Percentiles rank a stretch among this genome's conserved stretches.
phyloP scores from a whole-genome alignment of 2,797 vertebrate genomes.

The Bovichtus variegatus region DNA sequence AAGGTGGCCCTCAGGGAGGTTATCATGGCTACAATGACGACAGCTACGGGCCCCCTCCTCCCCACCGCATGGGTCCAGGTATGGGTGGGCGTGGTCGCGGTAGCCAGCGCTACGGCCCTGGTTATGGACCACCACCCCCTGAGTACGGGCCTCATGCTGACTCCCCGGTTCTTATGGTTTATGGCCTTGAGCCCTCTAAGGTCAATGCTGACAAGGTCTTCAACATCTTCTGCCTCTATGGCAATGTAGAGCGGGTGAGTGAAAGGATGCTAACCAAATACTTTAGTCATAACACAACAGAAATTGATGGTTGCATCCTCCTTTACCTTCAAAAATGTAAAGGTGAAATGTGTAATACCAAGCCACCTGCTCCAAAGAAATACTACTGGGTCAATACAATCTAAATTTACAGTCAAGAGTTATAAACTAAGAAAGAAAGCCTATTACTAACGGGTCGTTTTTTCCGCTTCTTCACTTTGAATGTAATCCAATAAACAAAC shows the following conservation, averaged over 20 bases:
- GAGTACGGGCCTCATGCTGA: conserved; percentile 93
- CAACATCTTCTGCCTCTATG: conserved; percentile 95
- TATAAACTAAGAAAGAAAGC: no score
- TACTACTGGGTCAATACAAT: no score
- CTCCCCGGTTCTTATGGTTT: conserved; percentile 95
- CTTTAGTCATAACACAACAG: background rate
- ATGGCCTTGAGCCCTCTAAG: conserved; percentile 92
- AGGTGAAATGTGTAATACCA: no score
- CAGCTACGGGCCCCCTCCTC: conserved; percentile 89
- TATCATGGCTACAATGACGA: conserved; percentile 93
- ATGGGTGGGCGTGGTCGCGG: conserved; percentile 90
- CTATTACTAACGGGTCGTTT: no score
- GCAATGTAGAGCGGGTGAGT: conserved; percentile 94
- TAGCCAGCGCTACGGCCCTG: conserved; percentile 88
- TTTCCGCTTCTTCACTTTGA: no score
- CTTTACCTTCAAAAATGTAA: background rate
- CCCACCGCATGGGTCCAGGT: conserved; percentile 91
- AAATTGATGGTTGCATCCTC: background rate
- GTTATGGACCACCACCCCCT: conserved; percentile 90
- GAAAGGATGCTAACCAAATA: background rate
- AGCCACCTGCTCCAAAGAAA: no score
- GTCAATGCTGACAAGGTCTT: conserved; percentile 94
- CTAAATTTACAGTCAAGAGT: no score
- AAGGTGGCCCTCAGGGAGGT: conserved; percentile 91
- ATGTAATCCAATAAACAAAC: no score